These are phyloP conservation scores for Spisula subtruncata DNA, from an alignment of 2,888 invertebrate species.

Conservation along the genomic window DNA sequence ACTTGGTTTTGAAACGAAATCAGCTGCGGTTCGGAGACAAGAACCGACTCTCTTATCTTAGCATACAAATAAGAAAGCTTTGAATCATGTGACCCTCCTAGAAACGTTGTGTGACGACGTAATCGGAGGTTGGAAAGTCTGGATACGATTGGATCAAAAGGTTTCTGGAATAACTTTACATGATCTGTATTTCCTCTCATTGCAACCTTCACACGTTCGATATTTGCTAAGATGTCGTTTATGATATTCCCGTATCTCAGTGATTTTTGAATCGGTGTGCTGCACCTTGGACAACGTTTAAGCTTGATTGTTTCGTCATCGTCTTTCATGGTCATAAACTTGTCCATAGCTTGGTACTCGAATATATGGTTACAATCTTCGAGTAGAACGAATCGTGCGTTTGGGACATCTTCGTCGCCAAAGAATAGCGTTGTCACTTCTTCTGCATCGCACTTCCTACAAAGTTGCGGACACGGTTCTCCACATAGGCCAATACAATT, in stretches of 20 bases:
- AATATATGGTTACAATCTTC: slow-evolving; percentile 85
- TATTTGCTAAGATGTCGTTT: slow-evolving; percentile 85
- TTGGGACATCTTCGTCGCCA: slow-evolving; percentile 76
- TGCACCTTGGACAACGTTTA: slow-evolving; percentile 90
- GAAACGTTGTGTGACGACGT: too few species aligned
- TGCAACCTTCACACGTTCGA: slow-evolving; percentile 81
- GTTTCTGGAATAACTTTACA: background rate
- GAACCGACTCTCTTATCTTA: background rate
- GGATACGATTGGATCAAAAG: background rate
- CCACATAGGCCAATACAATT: slow-evolving; percentile 91
- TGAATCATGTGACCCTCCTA: background rate
- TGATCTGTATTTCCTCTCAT: slow-evolving; percentile 28
- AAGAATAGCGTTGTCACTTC: slow-evolving; percentile 55
- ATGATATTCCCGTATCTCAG: slow-evolving; percentile 90
- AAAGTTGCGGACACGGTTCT: slow-evolving; percentile 91
- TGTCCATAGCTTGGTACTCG: slow-evolving; percentile 86
- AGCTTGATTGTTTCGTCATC: slow-evolving; percentile 50
- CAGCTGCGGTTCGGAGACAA: background rate
- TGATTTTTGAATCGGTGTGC: slow-evolving; percentile 89
- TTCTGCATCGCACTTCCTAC: slow-evolving; percentile 89
- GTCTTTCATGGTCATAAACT: slow-evolving; percentile 81
- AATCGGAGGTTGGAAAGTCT: too few species aligned
- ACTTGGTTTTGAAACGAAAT: slow-evolving; percentile 6
- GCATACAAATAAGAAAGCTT: background rate
- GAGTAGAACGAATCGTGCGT: slow-evolving; percentile 87